Evolutionary conservation across 2,797 vertebrate genomes (phyloP).

Genomic region (Gobio occitaniae): DNA sequence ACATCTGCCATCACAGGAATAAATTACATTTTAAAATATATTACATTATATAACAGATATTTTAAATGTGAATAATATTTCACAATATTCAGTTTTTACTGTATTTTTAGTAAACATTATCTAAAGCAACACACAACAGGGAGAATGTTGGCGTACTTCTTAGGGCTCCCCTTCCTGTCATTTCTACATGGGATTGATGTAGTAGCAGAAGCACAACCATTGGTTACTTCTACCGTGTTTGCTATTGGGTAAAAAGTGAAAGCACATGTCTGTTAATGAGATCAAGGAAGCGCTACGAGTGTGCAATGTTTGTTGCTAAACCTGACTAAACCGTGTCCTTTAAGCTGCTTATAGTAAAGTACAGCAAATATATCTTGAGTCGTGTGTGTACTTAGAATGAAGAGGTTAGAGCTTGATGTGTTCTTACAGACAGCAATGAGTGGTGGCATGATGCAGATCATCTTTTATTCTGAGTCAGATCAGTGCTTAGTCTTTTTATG

Average conservation of each 20-base stretch:
- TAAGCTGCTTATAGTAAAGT: slow-evolving; percentile 21
- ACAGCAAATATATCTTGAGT: slow-evolving; percentile 17
- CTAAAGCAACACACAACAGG: neutral
- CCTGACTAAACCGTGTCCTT: neutral
- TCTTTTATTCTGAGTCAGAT: neutral
- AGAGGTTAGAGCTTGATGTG: neutral
- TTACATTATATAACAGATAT: neutral
- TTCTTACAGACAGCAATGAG: neutral
- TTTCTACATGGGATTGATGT: neutral
- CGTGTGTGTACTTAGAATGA: neutral
- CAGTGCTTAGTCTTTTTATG: neutral
- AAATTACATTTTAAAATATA: neutral
- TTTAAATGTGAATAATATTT: neutral
- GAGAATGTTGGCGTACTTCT: neutral
- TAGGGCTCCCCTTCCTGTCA: neutral
- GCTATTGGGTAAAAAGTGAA: neutral
- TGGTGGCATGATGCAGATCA: neutral
- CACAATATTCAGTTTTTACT: too few relatives aligned
- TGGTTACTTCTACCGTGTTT: neutral
- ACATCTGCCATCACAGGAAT: neutral
- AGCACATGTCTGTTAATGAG: slow-evolving; percentile 26
- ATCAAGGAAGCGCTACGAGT: slow-evolving; percentile 10
- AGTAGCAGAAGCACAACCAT: neutral
- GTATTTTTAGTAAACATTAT: neutral
- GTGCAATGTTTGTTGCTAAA: slow-evolving; percentile 22